These are phyloP conservation scores for Leucania comma DNA, from an alignment of 2,888 invertebrate species.

Conservation along the genomic window DNA sequence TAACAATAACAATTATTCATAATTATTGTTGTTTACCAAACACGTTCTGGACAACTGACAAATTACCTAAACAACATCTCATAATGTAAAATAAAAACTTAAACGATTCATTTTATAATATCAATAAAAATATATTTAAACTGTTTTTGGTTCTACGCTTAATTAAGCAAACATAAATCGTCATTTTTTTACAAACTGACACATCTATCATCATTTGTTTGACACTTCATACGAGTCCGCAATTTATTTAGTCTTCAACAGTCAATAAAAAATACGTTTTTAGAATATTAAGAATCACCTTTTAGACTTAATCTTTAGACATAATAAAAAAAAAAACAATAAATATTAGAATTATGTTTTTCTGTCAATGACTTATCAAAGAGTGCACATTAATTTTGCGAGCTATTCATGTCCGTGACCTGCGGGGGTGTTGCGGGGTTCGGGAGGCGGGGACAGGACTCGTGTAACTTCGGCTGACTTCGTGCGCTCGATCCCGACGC, in stretches of 20 bases:
- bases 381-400: conserved; percentile 30
- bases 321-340: conserved; percentile 17
- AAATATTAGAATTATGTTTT: conserved; percentile 26
- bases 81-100: conserved; percentile 6
- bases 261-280: conserved; percentile 35
- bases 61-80: conserved; percentile 19
- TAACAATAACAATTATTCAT: conserved; percentile 18
- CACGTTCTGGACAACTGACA: conserved; percentile 10
- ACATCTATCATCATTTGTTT: conserved; percentile 52
- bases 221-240: conserved; percentile 33
- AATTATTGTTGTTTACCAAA: conserved; percentile 28
- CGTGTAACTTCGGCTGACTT: conserved; percentile 33
- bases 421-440: not conserved
- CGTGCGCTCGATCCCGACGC: conserved; percentile 8
- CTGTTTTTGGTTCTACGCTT: conserved; percentile 38
- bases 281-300: conserved; percentile 17
- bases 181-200: conserved; percentile 11
- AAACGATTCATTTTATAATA: conserved; percentile 12
- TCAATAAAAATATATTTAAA: conserved; percentile 28
- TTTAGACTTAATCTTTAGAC: conserved; percentile 1
- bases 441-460: not conserved
- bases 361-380: conserved; percentile 25
- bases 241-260: conserved; percentile 50
- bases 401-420: conserved; percentile 25
- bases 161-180: conserved; percentile 26